Evolutionary conservation across 2,797 vertebrate species (phyloP), one percentile per base, ranked within the genome.

Genomic region (Jordanella pulchra): DNA sequence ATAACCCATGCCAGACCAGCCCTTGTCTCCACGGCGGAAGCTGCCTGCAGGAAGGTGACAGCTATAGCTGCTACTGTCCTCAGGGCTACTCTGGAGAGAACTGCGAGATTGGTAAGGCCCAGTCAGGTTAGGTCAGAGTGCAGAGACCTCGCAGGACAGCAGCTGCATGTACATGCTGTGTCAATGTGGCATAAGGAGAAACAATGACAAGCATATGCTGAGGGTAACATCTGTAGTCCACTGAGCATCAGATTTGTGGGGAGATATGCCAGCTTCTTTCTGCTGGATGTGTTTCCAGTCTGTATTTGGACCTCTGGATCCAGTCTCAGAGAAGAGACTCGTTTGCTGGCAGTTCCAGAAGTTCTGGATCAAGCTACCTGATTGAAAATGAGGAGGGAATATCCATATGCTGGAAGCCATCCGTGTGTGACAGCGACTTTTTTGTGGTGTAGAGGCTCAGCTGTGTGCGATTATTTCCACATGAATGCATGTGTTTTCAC

Each of bases 1-100:
- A 83, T 0, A 94, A 97, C 70, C 97, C 96, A 1, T 99, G 97
- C 54, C 95, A 95, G 83, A 96, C 91, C 81, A 97, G 96, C 84
- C 97, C 97, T 0, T 99, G 97, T 80, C 93, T 98, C 82, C 97
- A 98, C 0, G 96, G 97, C 1, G 97, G 97, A 48, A 97, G 94
- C 75, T 98, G 97, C 81, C 89, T 92, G 1, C 93, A 95, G 83
- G 96, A 95, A 12, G 95, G 95, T 4, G 93, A 95, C 30, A 79
- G 95, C 76, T 97, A 96, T 2, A 95, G 96, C 93, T 99, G 98
- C 89, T 93, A 94, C 92, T 99, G 98, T 73, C 94, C 91, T 67
- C 94, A 93, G 76, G 98, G 98, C 28, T 99, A 95, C 90, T 94
- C 95, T 0, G 98, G 98, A 70, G 97, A 99, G 90, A 99, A 96